Evolutionary conservation across 2,113 vertebrate species (phyloP).

Genomic region (Tupaia tana): DNA sequence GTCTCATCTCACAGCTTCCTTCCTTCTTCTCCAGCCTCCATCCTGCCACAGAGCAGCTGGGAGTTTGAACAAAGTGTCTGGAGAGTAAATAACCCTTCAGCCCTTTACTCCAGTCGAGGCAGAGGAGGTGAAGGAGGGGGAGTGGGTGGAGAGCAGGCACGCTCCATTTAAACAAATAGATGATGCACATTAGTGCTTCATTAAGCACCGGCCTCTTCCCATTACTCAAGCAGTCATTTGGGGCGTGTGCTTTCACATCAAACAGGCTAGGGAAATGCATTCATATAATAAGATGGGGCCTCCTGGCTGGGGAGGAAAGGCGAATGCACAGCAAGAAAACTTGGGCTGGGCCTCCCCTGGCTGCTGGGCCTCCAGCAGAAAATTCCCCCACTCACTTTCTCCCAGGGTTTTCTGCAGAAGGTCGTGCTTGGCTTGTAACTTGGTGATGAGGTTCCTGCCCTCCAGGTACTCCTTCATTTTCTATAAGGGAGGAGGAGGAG

Average conservation of each 20-base stretch:
- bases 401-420: slow-evolving; percentile 97
- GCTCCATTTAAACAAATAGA: slow-evolving; percentile 63
- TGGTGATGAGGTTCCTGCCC: slow-evolving; percentile 98
- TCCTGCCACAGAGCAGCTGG: neutral
- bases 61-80: slow-evolving; percentile 4
- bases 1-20: neutral
- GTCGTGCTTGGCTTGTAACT: slow-evolving; percentile 98
- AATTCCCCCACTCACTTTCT: slow-evolving; percentile 94
- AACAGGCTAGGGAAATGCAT: neutral
- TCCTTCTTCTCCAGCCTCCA: neutral
- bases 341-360: neutral
- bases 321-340: neutral
- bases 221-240: slow-evolving; percentile 67
- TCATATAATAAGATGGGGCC: slow-evolving; percentile 19
- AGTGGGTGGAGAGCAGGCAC: neutral
- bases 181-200: slow-evolving; percentile 67
- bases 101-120: rapidly evolving
- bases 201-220: slow-evolving; percentile 59
- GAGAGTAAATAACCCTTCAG: neutral
- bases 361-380: neutral
- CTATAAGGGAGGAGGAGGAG: slow-evolving; percentile 84
- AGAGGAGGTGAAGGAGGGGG: neutral
- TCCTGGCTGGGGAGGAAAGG: neutral
- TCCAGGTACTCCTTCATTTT: slow-evolving; percentile 99
- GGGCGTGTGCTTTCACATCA: slow-evolving; percentile 44